Evolutionary conservation across 2,113 vertebrate species (phyloP).

Genomic region (Clarias macrocephalus): DNA sequence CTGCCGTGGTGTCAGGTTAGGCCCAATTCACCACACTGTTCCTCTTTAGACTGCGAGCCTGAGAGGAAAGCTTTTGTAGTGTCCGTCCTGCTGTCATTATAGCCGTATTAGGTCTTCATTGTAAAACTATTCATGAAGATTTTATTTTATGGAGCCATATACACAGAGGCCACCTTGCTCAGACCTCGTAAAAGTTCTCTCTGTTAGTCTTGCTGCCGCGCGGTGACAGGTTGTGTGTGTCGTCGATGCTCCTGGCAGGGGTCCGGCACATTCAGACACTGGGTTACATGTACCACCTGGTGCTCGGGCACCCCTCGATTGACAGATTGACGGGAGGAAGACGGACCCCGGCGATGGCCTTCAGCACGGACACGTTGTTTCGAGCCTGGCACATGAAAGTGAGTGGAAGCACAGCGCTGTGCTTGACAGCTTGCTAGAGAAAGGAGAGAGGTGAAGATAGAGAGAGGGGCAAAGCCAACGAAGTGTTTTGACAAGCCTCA

Average conservation of each 20-base stretch:
- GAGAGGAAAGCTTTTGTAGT: background rate
- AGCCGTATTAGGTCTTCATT: conserved; percentile 1
- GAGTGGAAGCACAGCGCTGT: background rate
- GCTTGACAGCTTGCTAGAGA: conserved; percentile 16
- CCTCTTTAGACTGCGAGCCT: background rate
- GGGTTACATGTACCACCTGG: conserved; percentile 2
- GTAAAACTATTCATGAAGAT: conserved; percentile 13
- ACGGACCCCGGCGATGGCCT: background rate
- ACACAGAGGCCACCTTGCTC: background rate
- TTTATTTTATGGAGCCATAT: conserved; percentile 15
- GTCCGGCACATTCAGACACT: background rate
- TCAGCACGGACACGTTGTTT: background rate
- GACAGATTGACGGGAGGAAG: conserved; percentile 19
- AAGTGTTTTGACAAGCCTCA: conserved; percentile 31
- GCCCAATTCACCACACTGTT: background rate
- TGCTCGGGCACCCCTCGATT: background rate
- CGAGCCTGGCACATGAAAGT: background rate
- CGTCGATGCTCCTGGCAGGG: background rate
- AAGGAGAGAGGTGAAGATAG: background rate
- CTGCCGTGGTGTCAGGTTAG: background rate
- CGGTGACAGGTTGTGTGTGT: conserved; percentile 6
- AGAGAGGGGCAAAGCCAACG: background rate
- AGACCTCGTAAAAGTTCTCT: conserved; percentile 15
- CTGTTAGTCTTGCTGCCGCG: background rate
- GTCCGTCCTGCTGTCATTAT: background rate